Percentiles rank a stretch among this genome's conserved stretches.
Conservation (phyloP, 1,140 invertebrate species). For the Lasaia peninsularis region DNA sequence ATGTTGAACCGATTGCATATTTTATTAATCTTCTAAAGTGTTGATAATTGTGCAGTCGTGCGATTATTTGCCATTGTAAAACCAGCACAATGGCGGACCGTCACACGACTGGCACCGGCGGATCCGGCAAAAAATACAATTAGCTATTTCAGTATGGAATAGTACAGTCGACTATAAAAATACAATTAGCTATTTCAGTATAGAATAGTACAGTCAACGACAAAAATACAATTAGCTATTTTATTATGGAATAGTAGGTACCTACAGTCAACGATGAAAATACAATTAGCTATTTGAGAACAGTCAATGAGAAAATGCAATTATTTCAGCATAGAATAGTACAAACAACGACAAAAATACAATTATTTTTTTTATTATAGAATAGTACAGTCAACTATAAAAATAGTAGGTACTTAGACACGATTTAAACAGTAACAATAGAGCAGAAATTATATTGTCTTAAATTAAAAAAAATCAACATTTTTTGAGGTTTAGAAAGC, state of each 20-base stretch:
- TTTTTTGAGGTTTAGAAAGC: no score
- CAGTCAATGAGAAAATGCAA: neutral
- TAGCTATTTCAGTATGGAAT: neutral
- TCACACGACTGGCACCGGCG: constrained; percentile 3
- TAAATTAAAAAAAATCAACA: no score
- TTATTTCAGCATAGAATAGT: neutral
- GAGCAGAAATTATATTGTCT: no score
- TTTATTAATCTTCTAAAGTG: constrained; percentile 9
- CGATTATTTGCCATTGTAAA: constrained; percentile 11
- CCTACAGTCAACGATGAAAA: constrained; percentile 2
- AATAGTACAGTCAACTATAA: neutral
- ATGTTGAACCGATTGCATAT: constrained; percentile 8
- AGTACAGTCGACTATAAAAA: neutral
- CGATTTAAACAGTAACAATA: no score
- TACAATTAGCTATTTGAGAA: neutral
- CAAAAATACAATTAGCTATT: neutral
- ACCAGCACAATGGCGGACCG: neutral
- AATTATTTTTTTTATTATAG: neutral
- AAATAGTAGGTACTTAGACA: no score
- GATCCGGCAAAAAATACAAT: constrained; percentile 4
- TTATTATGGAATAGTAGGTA: neutral
- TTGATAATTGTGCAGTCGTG: constrained; percentile 10
- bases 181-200: neutral
- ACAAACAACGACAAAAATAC: neutral
- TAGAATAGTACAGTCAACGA: neutral